Evolutionary conservation across 64 coral and sea anemone genomes (phyloP).

Genomic region (Platygyra sinensis): DNA sequence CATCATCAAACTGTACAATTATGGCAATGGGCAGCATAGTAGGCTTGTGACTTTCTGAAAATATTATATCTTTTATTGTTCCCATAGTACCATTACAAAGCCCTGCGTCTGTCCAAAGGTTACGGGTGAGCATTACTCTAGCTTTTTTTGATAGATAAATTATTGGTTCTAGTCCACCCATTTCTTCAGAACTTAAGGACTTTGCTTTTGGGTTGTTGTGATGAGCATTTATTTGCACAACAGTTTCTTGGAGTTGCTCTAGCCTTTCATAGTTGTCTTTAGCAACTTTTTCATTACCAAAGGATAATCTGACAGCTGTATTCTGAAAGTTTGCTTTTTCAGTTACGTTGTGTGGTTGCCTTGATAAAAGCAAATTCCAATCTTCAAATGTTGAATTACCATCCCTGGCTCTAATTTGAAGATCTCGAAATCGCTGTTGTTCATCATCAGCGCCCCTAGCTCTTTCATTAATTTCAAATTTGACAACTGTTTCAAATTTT

Average conservation of each 20-base stretch:
- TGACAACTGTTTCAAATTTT: slow-evolving; percentile 61
- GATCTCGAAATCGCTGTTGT: slow-evolving; percentile 47
- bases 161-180: slow-evolving; percentile 55
- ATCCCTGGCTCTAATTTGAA: slow-evolving; percentile 55
- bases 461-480: slow-evolving; percentile 46
- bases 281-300: too few relatives aligned
- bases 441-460: slow-evolving; percentile 11
- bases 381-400: slow-evolving; percentile 46
- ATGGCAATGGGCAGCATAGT: slow-evolving; percentile 42
- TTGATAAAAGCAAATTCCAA: slow-evolving; percentile 65
- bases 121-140: slow-evolving; percentile 50
- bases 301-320: slow-evolving; percentile 28
- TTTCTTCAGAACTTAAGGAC: too few relatives aligned
- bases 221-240: slow-evolving; percentile 32
- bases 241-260: slow-evolving; percentile 16
- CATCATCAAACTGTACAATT: slow-evolving; percentile 51
- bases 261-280: slow-evolving; percentile 57
- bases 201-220: slow-evolving; percentile 15
- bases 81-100: slow-evolving; percentile 66
- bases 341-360: slow-evolving; percentile 25
- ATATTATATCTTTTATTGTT: too few relatives aligned
- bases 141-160: slow-evolving; percentile 40
- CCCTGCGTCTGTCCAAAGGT: slow-evolving; percentile 40
- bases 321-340: slow-evolving; percentile 26
- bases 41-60: slow-evolving; percentile 32